Evolutionary conservation across 2,797 vertebrate species (phyloP).

Genomic region (Microcaecilia unicolor): DNA sequence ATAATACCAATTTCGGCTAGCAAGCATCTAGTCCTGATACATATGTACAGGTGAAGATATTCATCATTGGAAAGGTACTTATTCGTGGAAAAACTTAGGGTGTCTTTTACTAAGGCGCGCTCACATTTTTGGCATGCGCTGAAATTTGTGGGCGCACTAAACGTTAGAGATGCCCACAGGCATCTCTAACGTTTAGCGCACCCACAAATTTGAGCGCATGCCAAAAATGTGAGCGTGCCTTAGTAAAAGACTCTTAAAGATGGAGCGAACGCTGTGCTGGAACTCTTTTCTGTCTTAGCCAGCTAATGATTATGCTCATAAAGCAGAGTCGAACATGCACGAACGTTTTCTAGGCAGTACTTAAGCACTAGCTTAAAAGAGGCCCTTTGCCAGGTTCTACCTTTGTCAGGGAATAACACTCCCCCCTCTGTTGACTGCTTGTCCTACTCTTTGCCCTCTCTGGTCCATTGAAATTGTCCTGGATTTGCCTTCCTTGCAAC

Average conservation of each 20-base stretch:
- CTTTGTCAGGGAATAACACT: constrained; percentile 34
- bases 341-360: constrained; percentile 43
- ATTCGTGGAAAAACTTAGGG: not conserved
- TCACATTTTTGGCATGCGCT: no score
- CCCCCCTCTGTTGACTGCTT: constrained; percentile 71
- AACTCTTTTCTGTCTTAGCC: constrained; percentile 21
- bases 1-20: no score
- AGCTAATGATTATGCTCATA: constrained; percentile 22
- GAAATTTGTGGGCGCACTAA: no score
- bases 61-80: no score
- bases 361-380: constrained; percentile 41
- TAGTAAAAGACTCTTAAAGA: no score
- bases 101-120: no score
- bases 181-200: no score
- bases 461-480: constrained; percentile 74
- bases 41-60: no score
- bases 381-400: constrained; percentile 59
- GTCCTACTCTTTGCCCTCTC: constrained; percentile 98
- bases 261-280: constrained; percentile 36
- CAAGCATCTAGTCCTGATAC: no score
- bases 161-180: no score
- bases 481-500: constrained; percentile 81
- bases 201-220: no score
- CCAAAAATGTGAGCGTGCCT: no score
- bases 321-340: constrained; percentile 32